Conservation (phyloP, 2,113 vertebrate genomes). For the Neopipo cinnamomea region DNA sequence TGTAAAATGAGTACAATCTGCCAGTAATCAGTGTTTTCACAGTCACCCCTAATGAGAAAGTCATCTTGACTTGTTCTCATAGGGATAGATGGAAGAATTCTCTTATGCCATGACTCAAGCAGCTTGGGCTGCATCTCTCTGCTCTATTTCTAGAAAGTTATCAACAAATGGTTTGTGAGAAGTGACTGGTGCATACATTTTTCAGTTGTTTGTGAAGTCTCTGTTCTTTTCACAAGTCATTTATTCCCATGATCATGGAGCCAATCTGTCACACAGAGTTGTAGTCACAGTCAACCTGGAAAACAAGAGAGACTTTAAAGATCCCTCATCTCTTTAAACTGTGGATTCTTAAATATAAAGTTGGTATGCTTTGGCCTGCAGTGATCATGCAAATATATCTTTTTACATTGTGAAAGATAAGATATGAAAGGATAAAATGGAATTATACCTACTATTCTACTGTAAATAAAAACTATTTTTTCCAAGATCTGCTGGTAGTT, state of each 20-base stretch:
- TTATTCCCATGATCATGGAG: background rate
- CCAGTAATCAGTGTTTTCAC: background rate
- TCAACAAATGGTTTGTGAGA: background rate
- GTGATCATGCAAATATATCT: background rate
- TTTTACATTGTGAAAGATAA: background rate
- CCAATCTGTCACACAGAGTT: background rate
- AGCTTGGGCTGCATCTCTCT: background rate
- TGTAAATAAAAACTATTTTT: background rate
- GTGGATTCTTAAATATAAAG: background rate
- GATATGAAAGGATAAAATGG: background rate
- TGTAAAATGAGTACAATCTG: background rate
- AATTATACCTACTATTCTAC: background rate
- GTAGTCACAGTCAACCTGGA: background rate
- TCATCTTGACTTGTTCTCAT: background rate
- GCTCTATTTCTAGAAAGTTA: background rate
- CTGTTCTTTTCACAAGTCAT: background rate
- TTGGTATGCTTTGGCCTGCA: background rate
- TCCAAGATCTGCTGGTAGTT: background rate
- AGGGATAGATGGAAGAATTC: background rate
- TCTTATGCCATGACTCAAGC: background rate
- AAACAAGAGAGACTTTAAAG: background rate
- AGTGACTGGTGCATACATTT: background rate
- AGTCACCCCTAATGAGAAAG: background rate
- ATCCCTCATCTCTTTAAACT: background rate
- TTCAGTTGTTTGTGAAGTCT: background rate